Evolutionary conservation across 1,140 invertebrate species (phyloP), one percentile per base, ranked within the genome.

Genomic region (Littorina saxatilis): DNA sequence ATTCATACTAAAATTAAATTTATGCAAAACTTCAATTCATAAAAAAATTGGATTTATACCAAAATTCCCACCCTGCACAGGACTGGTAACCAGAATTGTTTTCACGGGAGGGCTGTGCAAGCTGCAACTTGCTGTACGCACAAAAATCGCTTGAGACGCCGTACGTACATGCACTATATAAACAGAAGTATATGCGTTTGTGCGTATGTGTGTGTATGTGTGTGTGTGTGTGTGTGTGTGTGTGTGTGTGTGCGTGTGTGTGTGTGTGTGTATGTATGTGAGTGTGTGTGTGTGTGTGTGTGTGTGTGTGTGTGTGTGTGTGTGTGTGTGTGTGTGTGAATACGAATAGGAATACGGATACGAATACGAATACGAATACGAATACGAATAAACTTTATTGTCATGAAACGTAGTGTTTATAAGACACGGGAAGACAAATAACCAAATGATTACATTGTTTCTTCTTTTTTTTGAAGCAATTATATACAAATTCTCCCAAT

Each of bases 171-270:
- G n/a, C n/a, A n/a, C n/a, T n/a, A n/a, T n/a, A 17, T 63, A 32
- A 11, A n/a, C n/a, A n/a, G n/a, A n/a, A n/a, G n/a, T n/a, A n/a
- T n/a, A n/a, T n/a, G n/a, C n/a, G n/a, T n/a, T n/a, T n/a, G n/a
- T n/a, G n/a, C n/a, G n/a, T n/a, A n/a, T n/a, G n/a, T n/a, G n/a
- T n/a, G n/a, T n/a, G 15, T 13, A 13, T 68, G 37, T 17, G 32
- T 27, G 0, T 68, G 66, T 68, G 5, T 68, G 13, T 39, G 29
- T 37, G 23, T 68, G 13, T 39, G 13, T 39, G 37, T 68, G 66
- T 68, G 32, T 68, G 66, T 68, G 66, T 68, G 66, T 37, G 32
- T 68, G 66, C 23, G 32, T 68, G 66, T 68, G 32, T 68, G 66
- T 37, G 32, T 68, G 66, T 37, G 32, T 68, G 32, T 68, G 63